A percentile compares a stretch with the other conserved stretches of the same genome.
Conservation (phyloP, 2,888 invertebrate species). For the Dynastes tityus region DNA sequence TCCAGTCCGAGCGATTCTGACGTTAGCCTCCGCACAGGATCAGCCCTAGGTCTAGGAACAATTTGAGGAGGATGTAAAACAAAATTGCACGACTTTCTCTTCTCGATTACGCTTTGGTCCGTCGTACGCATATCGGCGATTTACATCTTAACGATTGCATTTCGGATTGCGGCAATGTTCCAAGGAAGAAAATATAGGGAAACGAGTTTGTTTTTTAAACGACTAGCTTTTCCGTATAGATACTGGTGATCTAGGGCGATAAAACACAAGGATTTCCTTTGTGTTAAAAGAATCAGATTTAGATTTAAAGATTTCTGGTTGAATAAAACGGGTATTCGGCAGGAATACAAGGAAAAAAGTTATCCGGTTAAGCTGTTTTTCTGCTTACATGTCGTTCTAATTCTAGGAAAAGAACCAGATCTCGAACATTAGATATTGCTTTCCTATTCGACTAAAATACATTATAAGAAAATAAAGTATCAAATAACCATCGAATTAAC, state of each 20-base stretch:
- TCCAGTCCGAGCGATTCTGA: slow-evolving; percentile 9
- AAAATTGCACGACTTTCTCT: slow-evolving; percentile 48
- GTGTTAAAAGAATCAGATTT: slow-evolving; percentile 47
- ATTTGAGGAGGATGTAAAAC: slow-evolving; percentile 45
- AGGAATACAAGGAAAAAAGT: slow-evolving; percentile 16
- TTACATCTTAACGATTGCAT: slow-evolving; percentile 48
- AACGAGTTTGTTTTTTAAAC: slow-evolving; percentile 41
- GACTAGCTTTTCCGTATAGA: slow-evolving; percentile 37
- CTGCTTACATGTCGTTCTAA: slow-evolving; percentile 2
- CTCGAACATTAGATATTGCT: neutral
- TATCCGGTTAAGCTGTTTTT: slow-evolving; percentile 13
- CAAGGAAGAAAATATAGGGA: neutral
- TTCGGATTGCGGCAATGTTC: slow-evolving; percentile 40
- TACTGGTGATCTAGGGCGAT: slow-evolving; percentile 28
- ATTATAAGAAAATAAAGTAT: neutral
- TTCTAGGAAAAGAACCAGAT: neutral
- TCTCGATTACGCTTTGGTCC: slow-evolving; percentile 46
- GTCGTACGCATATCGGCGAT: slow-evolving; percentile 38
- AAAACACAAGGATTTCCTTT: slow-evolving; percentile 32
- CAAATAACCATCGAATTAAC: neutral
- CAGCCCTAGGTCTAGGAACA: slow-evolving; percentile 23
- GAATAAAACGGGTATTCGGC: slow-evolving; percentile 11
- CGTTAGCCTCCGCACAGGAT: neutral
- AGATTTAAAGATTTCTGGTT: slow-evolving; percentile 30
- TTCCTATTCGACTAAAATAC: neutral